Conservation (phyloP, 2,888 invertebrate species). For the Nowickia ferox region DNA sequence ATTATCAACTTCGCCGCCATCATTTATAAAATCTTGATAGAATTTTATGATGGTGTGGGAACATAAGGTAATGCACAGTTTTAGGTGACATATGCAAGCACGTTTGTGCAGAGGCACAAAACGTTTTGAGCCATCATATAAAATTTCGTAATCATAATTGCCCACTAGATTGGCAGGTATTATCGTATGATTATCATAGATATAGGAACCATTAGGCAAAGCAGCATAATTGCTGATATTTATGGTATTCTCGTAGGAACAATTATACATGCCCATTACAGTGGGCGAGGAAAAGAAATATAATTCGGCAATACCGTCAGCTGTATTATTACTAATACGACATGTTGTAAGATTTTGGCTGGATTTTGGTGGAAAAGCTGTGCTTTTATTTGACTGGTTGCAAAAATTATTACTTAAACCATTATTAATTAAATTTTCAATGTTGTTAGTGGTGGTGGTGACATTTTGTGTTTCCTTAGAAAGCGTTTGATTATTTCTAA, state of each 20-base stretch:
- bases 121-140: constrained; percentile 3
- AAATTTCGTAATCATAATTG: constrained; percentile 44
- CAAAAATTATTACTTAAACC: background rate
- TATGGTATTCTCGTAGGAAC: constrained; percentile 46
- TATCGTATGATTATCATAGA: constrained; percentile 1
- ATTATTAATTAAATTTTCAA: constrained; percentile 15
- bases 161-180: constrained; percentile 23
- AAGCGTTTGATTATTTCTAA: background rate
- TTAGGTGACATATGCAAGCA: constrained; percentile 36
- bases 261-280: constrained; percentile 11
- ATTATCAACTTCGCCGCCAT: background rate
- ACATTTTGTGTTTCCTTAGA: background rate
- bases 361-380: background rate
- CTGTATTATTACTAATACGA: background rate
- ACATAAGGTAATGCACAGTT: constrained; percentile 34
- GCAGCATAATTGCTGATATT: background rate
- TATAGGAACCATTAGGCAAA: constrained; percentile 29
- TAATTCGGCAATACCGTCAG: constrained; percentile 4
- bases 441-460: background rate
- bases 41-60: background rate
- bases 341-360: background rate
- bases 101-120: constrained; percentile 22
- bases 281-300: background rate
- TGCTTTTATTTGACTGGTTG: background rate
- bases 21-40: constrained; percentile 4